Base-by-base conservation (phyloP, 2,113 vertebrate genomes). In the Aviceda subcristata region DNA sequence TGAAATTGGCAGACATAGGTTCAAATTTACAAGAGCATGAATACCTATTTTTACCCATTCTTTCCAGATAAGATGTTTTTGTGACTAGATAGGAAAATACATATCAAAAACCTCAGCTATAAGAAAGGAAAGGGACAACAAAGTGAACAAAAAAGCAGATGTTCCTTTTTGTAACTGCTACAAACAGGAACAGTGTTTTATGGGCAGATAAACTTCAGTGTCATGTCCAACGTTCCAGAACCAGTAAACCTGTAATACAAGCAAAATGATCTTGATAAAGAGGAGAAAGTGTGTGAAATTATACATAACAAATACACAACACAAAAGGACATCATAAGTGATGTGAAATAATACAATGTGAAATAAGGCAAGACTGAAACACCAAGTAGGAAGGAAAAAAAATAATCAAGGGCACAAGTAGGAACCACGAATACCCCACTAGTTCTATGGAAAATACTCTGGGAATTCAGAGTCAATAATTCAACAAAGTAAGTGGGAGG, bases 1-100 rank as follows among this genome's bases (percentile, higher is more conserved):
- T 50, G n/a, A 53, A 76, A 66, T 23, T 3, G 4, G 32, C 10
- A 86, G 68, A 90, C 1, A 1, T 0, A 1, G 39, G 18, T 45
- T 77, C 32, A 73, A 60, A 62, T 77, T 77, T 36, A 62, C 46
- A 77, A 56, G 36, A 76, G 32, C 11, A 34, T 2, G 12, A 80
- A 62, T 10, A 77, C 2, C 6, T 77, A 7, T 62, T 56, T 82
- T 76, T 71, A 36, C 36, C 24, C 23, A 43, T 36, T 79, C 12
- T 72, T 89, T 86, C 16, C 45, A 55, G 39, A 15, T 43, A 68
- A 59, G 55, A 71, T 27, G 3, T n/a, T 72, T 66, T 56, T 66
- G 41, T 36, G 21, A 82, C 29, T 45, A 82, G 41, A 45, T 30
- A 77, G 32, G 32, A 86, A 82, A 86, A 72, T 12, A 13, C 4